These are phyloP conservation scores for Nematopogon swammerdamellus DNA, from an alignment of 2,888 invertebrate species.

Conservation along the genomic window DNA sequence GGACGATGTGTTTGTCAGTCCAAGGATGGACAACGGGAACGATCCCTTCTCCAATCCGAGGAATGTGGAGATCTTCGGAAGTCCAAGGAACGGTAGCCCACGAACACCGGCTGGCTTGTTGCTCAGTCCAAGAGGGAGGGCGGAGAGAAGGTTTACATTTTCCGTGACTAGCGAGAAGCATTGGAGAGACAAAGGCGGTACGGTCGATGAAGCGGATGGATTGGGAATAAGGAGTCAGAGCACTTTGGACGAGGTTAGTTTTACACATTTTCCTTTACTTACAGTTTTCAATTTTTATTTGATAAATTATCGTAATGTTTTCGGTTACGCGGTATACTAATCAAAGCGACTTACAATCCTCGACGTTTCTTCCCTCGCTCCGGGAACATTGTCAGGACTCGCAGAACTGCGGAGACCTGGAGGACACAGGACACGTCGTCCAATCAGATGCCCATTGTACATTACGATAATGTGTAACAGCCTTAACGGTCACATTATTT, in stretches of 20 bases:
- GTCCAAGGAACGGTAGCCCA: constrained; percentile 24
- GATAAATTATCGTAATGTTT: too few species aligned
- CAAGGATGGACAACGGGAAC: constrained; percentile 32
- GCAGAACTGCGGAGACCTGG: too few species aligned
- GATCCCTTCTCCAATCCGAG: constrained; percentile 37
- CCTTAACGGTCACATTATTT: too few species aligned
- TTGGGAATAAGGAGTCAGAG: constrained; percentile 10
- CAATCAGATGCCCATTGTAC: too few species aligned
- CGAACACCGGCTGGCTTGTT: constrained; percentile 43
- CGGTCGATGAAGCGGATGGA: constrained; percentile 32
- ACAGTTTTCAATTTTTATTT: too few species aligned
- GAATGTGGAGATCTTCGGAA: constrained; percentile 31
- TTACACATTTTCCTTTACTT: too few species aligned
- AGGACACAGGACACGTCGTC: too few species aligned
- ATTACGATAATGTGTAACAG: too few species aligned
- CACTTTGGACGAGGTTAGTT: constrained; percentile 32
- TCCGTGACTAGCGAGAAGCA: constrained; percentile 43
- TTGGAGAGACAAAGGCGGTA: constrained; percentile 48
- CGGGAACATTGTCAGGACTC: too few species aligned
- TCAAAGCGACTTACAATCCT: too few species aligned
- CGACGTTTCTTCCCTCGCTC: too few species aligned
- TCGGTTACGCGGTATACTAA: too few species aligned
- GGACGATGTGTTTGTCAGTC: constrained; percentile 46
- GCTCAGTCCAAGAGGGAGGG: constrained; percentile 30
- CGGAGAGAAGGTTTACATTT: constrained; percentile 38